These are phyloP conservation scores for Conistra vaccinii DNA, from an alignment of 2,888 invertebrate species.

Conservation along the genomic window DNA sequence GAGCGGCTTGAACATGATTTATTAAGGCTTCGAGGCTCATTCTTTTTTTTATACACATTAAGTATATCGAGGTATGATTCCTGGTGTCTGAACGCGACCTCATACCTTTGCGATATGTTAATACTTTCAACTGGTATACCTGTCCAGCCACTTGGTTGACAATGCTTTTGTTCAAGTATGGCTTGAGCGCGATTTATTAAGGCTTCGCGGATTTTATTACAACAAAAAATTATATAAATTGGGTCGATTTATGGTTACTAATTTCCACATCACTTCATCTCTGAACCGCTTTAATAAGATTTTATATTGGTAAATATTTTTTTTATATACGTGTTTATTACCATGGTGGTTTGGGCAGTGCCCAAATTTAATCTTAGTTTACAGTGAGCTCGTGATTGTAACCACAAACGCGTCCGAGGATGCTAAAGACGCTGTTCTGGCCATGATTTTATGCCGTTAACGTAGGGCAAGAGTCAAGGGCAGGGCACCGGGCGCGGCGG, in stretches of 20 bases:
- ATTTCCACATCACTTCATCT: constrained; percentile 63
- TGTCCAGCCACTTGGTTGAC: constrained; percentile 54
- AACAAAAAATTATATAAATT: constrained; percentile 60
- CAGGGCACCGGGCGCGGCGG: constrained; percentile 62
- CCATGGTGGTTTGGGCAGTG: constrained; percentile 35
- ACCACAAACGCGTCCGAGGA: constrained; percentile 40
- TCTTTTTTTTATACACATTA: constrained; percentile 34
- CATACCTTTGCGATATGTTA: constrained; percentile 51
- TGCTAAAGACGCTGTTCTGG: constrained; percentile 62
- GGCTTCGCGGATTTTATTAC: constrained; percentile 75
- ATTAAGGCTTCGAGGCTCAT: constrained; percentile 28
- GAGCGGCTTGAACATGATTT: constrained; percentile 27
- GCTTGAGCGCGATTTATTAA: constrained; percentile 68
- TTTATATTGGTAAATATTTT: constrained; percentile 35
- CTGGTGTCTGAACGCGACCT: constrained; percentile 46
- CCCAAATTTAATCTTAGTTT: constrained; percentile 26
- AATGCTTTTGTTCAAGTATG: constrained; percentile 63
- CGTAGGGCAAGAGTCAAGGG: constrained; percentile 78
- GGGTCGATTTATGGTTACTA: constrained; percentile 62
- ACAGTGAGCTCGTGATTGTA: constrained; percentile 35
- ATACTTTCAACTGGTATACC: constrained; percentile 55
- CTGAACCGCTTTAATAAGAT: constrained; percentile 41
- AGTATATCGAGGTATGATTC: constrained; percentile 34
- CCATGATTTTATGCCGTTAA: constrained; percentile 69
- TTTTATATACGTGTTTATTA: constrained; percentile 33